Conservation (phyloP, 2,888 invertebrate species). For the Macropis europaea region DNA sequence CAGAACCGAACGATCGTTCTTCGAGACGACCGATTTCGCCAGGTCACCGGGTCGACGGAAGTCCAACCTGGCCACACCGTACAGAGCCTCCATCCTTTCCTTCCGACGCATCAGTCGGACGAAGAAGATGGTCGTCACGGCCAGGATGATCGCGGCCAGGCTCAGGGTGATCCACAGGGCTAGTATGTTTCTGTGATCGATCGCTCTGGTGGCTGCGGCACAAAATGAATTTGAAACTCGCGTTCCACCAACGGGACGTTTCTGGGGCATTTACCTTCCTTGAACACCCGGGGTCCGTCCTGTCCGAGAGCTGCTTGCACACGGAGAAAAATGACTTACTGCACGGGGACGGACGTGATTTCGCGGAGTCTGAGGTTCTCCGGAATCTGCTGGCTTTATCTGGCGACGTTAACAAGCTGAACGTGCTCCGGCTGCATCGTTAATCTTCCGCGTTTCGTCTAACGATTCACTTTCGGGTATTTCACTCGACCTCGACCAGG, state of each 20-base stretch:
- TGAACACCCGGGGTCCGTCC: slow-evolving; percentile 68
- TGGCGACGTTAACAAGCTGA: slow-evolving; percentile 7
- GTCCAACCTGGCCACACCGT: slow-evolving; percentile 68
- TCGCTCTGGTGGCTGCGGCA: slow-evolving; percentile 63
- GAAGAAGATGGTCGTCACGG: slow-evolving; percentile 64
- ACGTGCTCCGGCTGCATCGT: not conserved
- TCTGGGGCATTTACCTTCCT: slow-evolving; percentile 63
- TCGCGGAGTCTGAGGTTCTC: not conserved
- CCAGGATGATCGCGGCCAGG: slow-evolving; percentile 64
- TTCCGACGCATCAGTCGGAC: slow-evolving; percentile 69
- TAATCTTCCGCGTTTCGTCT: slow-evolving; percentile 3
- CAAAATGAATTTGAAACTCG: slow-evolving; percentile 9
- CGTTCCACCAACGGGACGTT: not conserved
- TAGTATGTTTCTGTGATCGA: slow-evolving; percentile 67
- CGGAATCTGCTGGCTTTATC: not conserved
- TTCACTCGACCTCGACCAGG: slow-evolving; percentile 3
- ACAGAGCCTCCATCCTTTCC: slow-evolving; percentile 67
- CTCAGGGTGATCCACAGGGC: slow-evolving; percentile 68
- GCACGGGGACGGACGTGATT: slow-evolving; percentile 7
- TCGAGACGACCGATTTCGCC: slow-evolving; percentile 66
- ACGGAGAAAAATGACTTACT: slow-evolving; percentile 26
- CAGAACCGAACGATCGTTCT: slow-evolving; percentile 60
- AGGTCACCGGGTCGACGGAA: slow-evolving; percentile 77
- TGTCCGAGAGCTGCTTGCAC: slow-evolving; percentile 63
- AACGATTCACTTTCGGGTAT: slow-evolving; percentile 1